Base-by-base conservation (phyloP, 2,888 invertebrate genomes). In the Tigriopus californicus region DNA sequence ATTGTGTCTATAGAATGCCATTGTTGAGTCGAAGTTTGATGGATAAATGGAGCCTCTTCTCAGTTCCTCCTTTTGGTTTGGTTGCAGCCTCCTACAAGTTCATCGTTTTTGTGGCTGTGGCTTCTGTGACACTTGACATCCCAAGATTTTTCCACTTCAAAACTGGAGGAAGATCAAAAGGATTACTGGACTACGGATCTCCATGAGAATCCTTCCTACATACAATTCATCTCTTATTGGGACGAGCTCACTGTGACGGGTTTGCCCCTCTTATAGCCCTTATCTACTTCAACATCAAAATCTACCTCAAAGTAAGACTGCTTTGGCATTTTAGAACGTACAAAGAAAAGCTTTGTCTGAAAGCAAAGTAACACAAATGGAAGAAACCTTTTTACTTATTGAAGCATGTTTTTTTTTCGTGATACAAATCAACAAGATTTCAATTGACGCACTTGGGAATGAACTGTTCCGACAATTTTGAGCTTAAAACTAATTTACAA, bases 151-250 rank as follows among this genome's bases (percentile, higher is more conserved):
- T 52, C 33, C 52, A 52, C 33, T 52, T 52, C 22, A 24, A 52
- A 49, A 52, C 8, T 52, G 15, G 52, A 25, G 52, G 52, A 52
- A 11, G 24, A 52, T 33, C 22, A 52, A 11, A 52, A 24, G 12
- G 52, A 52, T 24, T 52, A 52, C 24, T 52, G 52, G 52, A 52
- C 52, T 11, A 52, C 52, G 11, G 24, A 52, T 10, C 52, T 52
- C 4, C 22, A 25, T 13, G 52, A 52, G 4, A 33, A 52, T 13
- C 52, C 52, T 22, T 25, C 15, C 15, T 52, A 52, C 24, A 52
- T 52, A 15, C 52, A 33, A 20, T 52, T 52, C 47, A 52, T 24
- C 13, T 25, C 25, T 25, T 52, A 52, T 4, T 52, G 52, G 52
- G 52, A 52, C 22, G 52, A 52, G 11, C 24, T 52, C 18, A 52